Base-by-base conservation (phyloP, 2,113 vertebrate genomes). In the Hypanus sabinus region DNA sequence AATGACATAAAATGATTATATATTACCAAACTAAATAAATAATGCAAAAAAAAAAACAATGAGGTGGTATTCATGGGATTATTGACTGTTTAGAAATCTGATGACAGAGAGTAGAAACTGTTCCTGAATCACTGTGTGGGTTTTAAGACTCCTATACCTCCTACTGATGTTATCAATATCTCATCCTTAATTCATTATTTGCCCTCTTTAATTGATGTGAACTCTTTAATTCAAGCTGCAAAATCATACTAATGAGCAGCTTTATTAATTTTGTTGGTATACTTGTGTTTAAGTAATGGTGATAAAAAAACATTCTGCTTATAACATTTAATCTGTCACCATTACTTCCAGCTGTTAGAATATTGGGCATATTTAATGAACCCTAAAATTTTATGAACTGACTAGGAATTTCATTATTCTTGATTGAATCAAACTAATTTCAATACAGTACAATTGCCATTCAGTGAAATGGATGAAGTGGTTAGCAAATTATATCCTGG, bases 101-200 rank as follows among this genome's bases (percentile, higher is more conserved):
- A 46, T 46, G 46, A 1, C 46, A 46, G 46, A 46, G 46, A 46
- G 46, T 3, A 46, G 46, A 46, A 1, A 46, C 46, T 1, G 46
- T 46, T 46, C 46, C 46, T 46, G 46, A 46, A 46, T 46, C 46
- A 46, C 46, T 46, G 46, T 46, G 46, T 46, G 46, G 46, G 46
- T 46, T 46, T 46, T 46, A 46, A 46, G 46, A 46, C 46, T 46
- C 46, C n/a, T n/a, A n/a, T n/a, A n/a, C n/a, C n/a, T 65, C 68
- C 16, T 85, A 55, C 16, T 18, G 8, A 20, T 20, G 14, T 1
- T 46, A 80, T 12, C 30, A 80, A 68, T 38, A 33, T 20, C 65
- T 24, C 33, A 92, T 92, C 71, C 9, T 36, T 92, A 92, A 92
- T 92, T 92, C 33, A 92, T 38, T 36, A 46, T 24, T 73, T 93